Conservation (phyloP, 2,888 invertebrate species). For the Hedychridium roseum region DNA sequence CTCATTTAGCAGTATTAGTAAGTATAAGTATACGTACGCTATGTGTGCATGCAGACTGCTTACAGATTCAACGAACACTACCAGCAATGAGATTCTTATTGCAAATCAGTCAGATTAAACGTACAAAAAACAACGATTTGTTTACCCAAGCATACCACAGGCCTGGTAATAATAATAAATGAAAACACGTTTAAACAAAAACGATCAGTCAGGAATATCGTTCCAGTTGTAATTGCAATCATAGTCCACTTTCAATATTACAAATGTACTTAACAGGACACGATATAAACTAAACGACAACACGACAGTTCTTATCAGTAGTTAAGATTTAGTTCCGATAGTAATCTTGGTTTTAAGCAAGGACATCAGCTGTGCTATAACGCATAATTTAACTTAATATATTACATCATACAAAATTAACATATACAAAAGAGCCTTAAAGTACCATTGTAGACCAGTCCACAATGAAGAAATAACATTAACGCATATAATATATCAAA, state of each 20-base stretch:
- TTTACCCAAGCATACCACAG: no score
- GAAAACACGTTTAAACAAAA: no score
- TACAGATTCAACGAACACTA: slow-evolving; percentile 3
- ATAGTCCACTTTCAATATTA: no score
- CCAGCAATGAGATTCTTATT: neutral
- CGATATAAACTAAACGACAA: no score
- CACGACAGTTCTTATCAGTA: slow-evolving; percentile 10
- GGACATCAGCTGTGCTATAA: slow-evolving; percentile 22
- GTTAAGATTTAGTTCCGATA: slow-evolving; percentile 21
- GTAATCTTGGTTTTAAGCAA: slow-evolving; percentile 43
- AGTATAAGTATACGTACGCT: slow-evolving; percentile 7
- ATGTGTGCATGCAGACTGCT: slow-evolving; percentile 30
- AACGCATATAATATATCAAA: slow-evolving; percentile 38
- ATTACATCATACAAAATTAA: slow-evolving; percentile 39
- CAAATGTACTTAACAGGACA: no score
- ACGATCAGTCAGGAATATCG: no score
- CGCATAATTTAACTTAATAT: slow-evolving; percentile 42
- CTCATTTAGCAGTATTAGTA: slow-evolving; percentile 16
- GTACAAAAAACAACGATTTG: no score
- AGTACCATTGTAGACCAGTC: slow-evolving; percentile 48
- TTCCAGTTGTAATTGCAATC: no score
- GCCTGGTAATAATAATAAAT: no score
- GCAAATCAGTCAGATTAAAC: no score
- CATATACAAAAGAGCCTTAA: slow-evolving; percentile 50
- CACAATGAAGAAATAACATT: slow-evolving; percentile 42